phyloP scores from a whole-genome alignment of 2,113 vertebrate genomes.

The Psittacula cyanocephala region DNA sequence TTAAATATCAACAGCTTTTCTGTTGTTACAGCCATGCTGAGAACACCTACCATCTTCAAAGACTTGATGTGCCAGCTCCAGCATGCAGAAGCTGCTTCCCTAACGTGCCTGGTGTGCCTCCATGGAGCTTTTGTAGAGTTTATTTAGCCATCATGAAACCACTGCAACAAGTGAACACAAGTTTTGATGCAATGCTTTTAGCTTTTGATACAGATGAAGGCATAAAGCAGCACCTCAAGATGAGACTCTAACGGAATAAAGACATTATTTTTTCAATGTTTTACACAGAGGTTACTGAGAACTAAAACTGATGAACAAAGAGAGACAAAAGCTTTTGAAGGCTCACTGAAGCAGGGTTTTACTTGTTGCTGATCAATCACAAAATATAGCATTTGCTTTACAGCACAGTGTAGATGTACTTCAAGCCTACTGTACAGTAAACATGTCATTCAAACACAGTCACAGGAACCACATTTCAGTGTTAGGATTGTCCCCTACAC shows the following conservation, averaged over 20 bases:
- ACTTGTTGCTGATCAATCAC: neutral
- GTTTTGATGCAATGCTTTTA: neutral
- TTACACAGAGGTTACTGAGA: neutral
- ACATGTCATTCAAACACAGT: neutral
- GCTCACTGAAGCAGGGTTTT: neutral
- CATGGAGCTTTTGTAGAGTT: neutral
- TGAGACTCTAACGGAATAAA: neutral
- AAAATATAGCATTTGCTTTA: neutral
- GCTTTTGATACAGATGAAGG: constrained; percentile 29
- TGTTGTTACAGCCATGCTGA: neutral
- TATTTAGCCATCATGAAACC: constrained; percentile 13
- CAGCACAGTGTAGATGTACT: neutral
- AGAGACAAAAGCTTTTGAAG: neutral
- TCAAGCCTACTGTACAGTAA: neutral
- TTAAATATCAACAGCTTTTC: neutral
- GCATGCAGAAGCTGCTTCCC: neutral
- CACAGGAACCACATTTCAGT: neutral
- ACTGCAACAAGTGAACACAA: neutral
- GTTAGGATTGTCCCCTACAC: neutral
- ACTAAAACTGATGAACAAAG: constrained; percentile 22
- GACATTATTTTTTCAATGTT: neutral
- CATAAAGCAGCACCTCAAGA: neutral
- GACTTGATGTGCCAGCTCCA: neutral
- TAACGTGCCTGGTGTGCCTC: neutral
- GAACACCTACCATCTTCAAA: constrained; percentile 21